Evolutionary conservation across 2,888 invertebrate species (phyloP).

Genomic region (Selenia dentaria): DNA sequence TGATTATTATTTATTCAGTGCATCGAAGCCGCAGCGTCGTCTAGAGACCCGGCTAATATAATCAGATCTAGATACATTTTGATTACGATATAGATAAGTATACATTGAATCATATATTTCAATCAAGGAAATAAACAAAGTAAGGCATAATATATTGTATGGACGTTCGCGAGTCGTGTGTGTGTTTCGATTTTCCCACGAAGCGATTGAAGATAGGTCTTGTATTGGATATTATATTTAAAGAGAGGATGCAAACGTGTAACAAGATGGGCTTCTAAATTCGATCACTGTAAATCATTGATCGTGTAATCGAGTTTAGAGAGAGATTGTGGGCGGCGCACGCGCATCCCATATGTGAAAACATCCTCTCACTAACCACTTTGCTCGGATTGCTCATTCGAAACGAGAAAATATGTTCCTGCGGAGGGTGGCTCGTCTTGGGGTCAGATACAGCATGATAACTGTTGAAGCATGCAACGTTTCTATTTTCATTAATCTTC

Average conservation of each 20-base stretch:
- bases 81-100: constrained; percentile 54
- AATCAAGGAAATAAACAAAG: too few relatives aligned
- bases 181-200: constrained; percentile 47
- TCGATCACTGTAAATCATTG: constrained; percentile 82
- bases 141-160: too few relatives aligned
- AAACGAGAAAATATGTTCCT: constrained; percentile 46
- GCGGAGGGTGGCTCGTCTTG: constrained; percentile 78
- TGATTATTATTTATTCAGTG: constrained; percentile 70
- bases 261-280: constrained; percentile 73
- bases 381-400: constrained; percentile 22
- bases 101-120: constrained; percentile 39
- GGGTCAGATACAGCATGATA: constrained; percentile 70
- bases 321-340: constrained; percentile 75
- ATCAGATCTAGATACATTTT: constrained; percentile 71
- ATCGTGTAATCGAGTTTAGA: constrained; percentile 80
- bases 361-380: constrained; percentile 66
- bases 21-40: constrained; percentile 42
- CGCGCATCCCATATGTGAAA: constrained; percentile 73
- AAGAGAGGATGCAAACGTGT: constrained; percentile 63
- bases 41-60: constrained; percentile 54
- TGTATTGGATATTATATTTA: constrained; percentile 37
- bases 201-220: constrained; percentile 36
- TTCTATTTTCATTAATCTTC: constrained; percentile 30
- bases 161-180: constrained; percentile 40
- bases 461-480: constrained; percentile 44